Evolutionary conservation across 1,140 invertebrate genomes (phyloP).

Genomic region (Drosophila grimshawi): DNA sequence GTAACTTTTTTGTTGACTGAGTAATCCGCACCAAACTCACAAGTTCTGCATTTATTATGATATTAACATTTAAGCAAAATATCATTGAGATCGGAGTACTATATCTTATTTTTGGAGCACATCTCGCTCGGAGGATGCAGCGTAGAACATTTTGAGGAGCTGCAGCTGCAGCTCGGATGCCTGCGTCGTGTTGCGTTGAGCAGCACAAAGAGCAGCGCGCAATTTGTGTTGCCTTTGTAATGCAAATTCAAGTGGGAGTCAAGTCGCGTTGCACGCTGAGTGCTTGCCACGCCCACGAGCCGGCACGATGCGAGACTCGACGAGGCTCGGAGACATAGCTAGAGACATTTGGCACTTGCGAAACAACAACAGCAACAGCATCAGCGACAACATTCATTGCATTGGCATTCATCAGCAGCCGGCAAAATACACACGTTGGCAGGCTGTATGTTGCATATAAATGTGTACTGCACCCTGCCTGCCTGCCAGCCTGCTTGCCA

Average conservation of each 20-base stretch:
- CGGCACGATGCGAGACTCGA: constrained; percentile 24
- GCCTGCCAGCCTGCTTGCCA: constrained; percentile 9
- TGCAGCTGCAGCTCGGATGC: constrained; percentile 31
- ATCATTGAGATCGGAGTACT: too few relatives aligned
- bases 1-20: too few relatives aligned
- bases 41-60: too few relatives aligned
- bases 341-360: constrained; percentile 72
- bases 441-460: constrained; percentile 77
- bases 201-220: constrained; percentile 76
- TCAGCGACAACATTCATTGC: constrained; percentile 31
- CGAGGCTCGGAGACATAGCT: constrained; percentile 12
- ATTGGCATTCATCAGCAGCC: constrained; percentile 79
- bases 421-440: constrained; percentile 72
- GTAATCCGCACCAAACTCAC: too few relatives aligned
- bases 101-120: background rate
- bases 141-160: constrained; percentile 51
- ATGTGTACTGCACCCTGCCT: constrained; percentile 30
- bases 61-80: too few relatives aligned
- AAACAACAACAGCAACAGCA: constrained; percentile 30
- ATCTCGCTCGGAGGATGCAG: constrained; percentile 28
- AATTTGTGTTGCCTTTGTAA: constrained; percentile 81
- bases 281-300: constrained; percentile 69
- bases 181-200: constrained; percentile 3
- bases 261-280: constrained; percentile 60
- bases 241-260: constrained; percentile 83